Evolutionary conservation across 2,113 vertebrate species (phyloP).

Genomic region (Cynopterus brachyotis): DNA sequence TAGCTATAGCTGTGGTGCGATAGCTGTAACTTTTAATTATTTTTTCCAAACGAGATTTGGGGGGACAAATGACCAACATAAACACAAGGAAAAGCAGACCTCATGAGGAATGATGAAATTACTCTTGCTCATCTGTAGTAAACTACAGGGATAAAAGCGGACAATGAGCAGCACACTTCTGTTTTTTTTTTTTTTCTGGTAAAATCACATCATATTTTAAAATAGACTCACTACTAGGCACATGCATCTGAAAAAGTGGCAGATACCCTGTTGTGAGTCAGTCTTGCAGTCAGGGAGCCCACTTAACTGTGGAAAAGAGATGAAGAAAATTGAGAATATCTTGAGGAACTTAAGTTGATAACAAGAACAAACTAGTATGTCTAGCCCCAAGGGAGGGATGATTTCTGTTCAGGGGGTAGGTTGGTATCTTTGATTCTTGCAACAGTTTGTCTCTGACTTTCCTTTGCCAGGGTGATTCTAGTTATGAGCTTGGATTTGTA

Average conservation of each 20-base stretch:
- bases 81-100: background rate
- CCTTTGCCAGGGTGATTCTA: constrained; percentile 38
- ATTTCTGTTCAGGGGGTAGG: background rate
- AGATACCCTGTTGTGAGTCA: constrained; percentile 43
- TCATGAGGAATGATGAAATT: constrained; percentile 7
- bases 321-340: constrained; percentile 1
- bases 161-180: background rate
- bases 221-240: constrained; percentile 40
- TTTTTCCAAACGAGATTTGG: background rate
- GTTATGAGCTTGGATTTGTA: constrained; percentile 41
- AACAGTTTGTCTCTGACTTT: background rate
- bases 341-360: constrained; percentile 26
- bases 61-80: background rate
- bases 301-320: constrained; percentile 12
- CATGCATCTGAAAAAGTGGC: constrained; percentile 23
- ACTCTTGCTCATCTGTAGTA: background rate
- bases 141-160: background rate
- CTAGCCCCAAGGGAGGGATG: background rate
- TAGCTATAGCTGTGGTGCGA: background rate
- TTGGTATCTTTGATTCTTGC: constrained; percentile 12
- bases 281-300: constrained; percentile 1
- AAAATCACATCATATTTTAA: constrained; percentile 58
- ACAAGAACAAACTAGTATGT: background rate
- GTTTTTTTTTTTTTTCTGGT: background rate
- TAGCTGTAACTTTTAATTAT: background rate